Conservation (phyloP, 2,797 vertebrate species). For the Stomatorhinus walkeri region DNA sequence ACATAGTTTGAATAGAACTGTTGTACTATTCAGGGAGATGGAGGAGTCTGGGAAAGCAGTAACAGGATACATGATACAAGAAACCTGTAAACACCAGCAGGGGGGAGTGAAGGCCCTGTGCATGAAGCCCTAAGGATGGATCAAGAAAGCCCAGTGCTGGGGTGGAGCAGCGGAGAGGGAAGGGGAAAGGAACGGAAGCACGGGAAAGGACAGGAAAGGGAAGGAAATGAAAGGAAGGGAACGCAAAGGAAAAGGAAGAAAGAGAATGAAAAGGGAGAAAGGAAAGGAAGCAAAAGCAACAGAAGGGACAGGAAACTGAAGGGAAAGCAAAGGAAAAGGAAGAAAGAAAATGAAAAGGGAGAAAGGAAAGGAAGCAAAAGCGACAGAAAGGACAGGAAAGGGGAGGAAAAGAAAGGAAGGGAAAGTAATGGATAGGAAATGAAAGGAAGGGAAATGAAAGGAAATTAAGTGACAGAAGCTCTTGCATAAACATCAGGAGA, state of each 20-base stretch:
- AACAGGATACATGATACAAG: neutral
- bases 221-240: too few relatives aligned
- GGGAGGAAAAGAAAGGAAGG: neutral
- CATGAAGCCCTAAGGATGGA: neutral
- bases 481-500: neutral
- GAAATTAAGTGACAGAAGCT: neutral
- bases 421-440: neutral
- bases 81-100: neutral
- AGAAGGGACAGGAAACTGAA: neutral
- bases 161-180: neutral
- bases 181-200: neutral
- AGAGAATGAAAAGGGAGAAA: too few relatives aligned
- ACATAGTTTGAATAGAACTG: neutral
- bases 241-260: too few relatives aligned
- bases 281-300: neutral
- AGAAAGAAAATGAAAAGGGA: too few relatives aligned
- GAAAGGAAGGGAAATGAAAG: neutral
- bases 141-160: neutral
- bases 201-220: neutral
- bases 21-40: neutral
- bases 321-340: neutral
- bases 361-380: too few relatives aligned
- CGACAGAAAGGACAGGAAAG: too few relatives aligned
- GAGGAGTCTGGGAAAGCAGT: neutral
- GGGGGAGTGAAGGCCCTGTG: neutral